Evolutionary conservation across 2,797 vertebrate genomes (phyloP), one percentile per base, ranked within the genome.

Genomic region (Centropyge bicolor): DNA sequence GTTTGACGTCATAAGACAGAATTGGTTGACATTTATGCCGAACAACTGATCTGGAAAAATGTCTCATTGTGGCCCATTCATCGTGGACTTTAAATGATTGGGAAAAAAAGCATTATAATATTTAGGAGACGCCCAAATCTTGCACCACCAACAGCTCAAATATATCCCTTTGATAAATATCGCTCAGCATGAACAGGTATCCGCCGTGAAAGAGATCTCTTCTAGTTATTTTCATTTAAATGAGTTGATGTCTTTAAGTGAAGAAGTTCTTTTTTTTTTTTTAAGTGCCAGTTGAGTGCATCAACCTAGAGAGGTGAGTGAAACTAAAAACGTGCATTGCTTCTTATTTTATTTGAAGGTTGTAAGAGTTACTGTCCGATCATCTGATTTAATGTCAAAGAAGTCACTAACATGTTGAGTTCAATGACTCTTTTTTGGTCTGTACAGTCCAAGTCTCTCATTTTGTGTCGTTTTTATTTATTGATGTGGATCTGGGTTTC

Each of bases 401-500:
- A 81, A 74, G 74, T 84, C 52, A 66, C 38, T 76, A 51, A 77
- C 22, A 66, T 82, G 74, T 84, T 77, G 70, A 68, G 81, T 88
- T 84, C 20, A 73, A 55, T 64, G 51, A 73, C 52, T 71, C 45
- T 55, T 63, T 65, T 86, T 31, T 65, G 54, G 78, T 88, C 77
- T 93, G 86, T 92, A 85, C 78, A 88, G 89, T 87, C 66, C 64
- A 17, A 41, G 81, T 89, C 82, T 89, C 68, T 79, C 64, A 88
- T 90, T 84, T 81, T 75, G 73, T 90, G 76, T 91, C 70, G 54
- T 80, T 88, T 84, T 91, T 84, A 93, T 95, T 95, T 94, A 91
- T 95, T 92, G 49, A 11, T 82, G 81, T 91, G 68, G 64, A 62
- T 87, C 80, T 74, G 65, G 70, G 80, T 92, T 92, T 88, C 81